Evolutionary conservation across 2,113 vertebrate species (phyloP).

Genomic region (Zosterops japonicus): DNA sequence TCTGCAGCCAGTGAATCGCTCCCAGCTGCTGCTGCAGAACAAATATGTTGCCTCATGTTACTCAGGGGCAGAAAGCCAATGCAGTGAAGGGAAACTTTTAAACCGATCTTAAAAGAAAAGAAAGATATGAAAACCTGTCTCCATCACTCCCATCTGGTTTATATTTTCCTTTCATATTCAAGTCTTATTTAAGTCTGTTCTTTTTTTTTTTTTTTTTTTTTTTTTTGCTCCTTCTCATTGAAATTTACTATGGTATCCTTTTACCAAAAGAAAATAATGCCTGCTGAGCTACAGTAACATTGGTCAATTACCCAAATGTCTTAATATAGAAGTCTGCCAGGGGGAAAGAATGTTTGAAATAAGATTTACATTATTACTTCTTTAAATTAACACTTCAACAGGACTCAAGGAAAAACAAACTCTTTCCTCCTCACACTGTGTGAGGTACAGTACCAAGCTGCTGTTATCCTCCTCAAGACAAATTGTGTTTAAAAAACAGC

Average conservation of each 20-base stretch:
- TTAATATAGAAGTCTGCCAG: conserved; percentile 27
- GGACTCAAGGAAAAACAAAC: conserved; percentile 38
- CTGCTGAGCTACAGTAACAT: conserved; percentile 42
- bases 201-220: not conserved
- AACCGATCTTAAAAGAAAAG: conserved; percentile 73
- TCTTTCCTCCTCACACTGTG: conserved; percentile 18
- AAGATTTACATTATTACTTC: conserved; percentile 60
- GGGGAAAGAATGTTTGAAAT: conserved; percentile 37
- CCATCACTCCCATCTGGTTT: conserved; percentile 80
- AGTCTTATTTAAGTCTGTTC: conserved; percentile 30
- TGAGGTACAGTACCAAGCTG: conserved; percentile 27
- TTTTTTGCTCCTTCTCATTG: not conserved
- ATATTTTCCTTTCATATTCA: conserved; percentile 59
- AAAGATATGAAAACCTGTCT: conserved; percentile 77
- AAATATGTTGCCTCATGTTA: conserved; percentile 75
- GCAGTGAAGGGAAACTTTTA: conserved; percentile 78
- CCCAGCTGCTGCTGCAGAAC: conserved; percentile 51
- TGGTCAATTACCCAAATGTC: conserved; percentile 42
- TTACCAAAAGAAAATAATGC: conserved; percentile 64
- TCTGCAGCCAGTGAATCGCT: not conserved
- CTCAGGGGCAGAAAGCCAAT: conserved; percentile 71
- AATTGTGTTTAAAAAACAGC: not conserved
- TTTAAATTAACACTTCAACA: conserved; percentile 67
- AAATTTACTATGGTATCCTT: conserved; percentile 50
- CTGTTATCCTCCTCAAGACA: not conserved